Conservation (phyloP, 2,797 vertebrate species). For the Trichosurus vulpecula region DNA sequence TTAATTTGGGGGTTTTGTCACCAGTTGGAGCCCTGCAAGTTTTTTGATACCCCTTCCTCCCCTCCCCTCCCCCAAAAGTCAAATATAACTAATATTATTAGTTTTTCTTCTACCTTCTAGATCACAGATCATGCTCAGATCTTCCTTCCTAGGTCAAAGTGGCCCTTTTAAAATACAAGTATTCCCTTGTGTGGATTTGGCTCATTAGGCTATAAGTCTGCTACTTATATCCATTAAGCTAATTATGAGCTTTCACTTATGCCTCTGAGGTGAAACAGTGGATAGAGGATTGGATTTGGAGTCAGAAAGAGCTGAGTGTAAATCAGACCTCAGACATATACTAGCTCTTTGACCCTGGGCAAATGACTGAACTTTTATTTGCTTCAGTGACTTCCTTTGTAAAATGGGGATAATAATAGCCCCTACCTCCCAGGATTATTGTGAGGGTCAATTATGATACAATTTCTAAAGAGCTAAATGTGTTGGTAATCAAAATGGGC, state of each 20-base stretch:
- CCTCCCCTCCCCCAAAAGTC: neutral
- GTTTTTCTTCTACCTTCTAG: neutral
- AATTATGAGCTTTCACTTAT: neutral
- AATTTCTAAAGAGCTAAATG: neutral
- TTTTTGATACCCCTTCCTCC: neutral
- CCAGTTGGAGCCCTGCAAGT: neutral
- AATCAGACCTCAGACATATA: neutral
- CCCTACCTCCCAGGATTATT: neutral
- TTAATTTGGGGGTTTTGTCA: neutral
- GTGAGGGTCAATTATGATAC: neutral
- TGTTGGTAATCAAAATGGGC: no score
- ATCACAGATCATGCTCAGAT: neutral
- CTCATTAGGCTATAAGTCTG: neutral
- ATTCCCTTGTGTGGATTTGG: neutral
- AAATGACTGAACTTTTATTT: neutral
- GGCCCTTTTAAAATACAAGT: neutral
- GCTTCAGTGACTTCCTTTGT: neutral
- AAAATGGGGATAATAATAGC: neutral
- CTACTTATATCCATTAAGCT: neutral
- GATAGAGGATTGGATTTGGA: neutral
- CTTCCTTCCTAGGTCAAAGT: neutral
- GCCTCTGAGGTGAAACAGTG: neutral
- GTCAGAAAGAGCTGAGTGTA: neutral
- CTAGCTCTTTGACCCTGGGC: neutral
- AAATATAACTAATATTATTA: neutral